phyloP scores from a whole-genome alignment of 2,113 vertebrate species.

The Stigmatopora nigra region DNA sequence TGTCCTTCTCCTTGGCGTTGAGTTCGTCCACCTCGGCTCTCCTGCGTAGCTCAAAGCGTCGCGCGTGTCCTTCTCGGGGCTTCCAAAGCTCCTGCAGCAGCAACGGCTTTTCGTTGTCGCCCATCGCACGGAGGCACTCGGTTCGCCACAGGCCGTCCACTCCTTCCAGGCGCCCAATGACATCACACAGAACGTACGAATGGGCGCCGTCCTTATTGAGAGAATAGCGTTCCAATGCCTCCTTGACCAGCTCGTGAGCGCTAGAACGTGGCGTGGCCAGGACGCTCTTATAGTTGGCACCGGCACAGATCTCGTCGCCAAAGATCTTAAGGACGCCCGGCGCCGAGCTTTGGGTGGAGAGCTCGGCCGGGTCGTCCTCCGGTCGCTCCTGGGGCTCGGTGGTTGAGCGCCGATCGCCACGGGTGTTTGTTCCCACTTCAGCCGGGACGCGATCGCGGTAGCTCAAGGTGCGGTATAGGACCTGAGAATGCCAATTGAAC shows the following conservation, averaged over 20 bases:
- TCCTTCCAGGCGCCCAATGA: constrained; percentile 79
- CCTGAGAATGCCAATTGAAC: constrained; percentile 32
- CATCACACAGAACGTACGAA: constrained; percentile 84
- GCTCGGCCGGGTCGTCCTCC: constrained; percentile 82
- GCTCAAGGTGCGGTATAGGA: constrained; percentile 86
- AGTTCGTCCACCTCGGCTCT: constrained; percentile 84
- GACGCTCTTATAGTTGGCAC: constrained; percentile 95
- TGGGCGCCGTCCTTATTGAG: constrained; percentile 73
- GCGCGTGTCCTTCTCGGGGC: constrained; percentile 84
- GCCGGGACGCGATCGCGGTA: constrained; percentile 76
- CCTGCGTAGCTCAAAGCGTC: constrained; percentile 84
- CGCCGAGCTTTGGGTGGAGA: constrained; percentile 88
- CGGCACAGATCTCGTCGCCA: constrained; percentile 82
- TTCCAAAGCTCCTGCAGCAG: constrained; percentile 93
- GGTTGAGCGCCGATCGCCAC: constrained; percentile 63
- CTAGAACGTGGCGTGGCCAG: constrained; percentile 85
- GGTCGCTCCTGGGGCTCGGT: constrained; percentile 59
- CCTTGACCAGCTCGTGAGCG: constrained; percentile 84
- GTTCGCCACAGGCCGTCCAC: constrained; percentile 71
- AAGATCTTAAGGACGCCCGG: constrained; percentile 93
- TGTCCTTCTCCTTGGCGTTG: constrained; percentile 85
- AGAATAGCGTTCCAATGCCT: constrained; percentile 87
- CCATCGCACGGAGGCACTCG: constrained; percentile 79
- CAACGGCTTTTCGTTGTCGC: constrained; percentile 86
- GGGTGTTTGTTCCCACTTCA: constrained; percentile 57